phyloP scores from a whole-genome alignment of 2,113 vertebrate genomes.

The Phasianus colchicus region DNA sequence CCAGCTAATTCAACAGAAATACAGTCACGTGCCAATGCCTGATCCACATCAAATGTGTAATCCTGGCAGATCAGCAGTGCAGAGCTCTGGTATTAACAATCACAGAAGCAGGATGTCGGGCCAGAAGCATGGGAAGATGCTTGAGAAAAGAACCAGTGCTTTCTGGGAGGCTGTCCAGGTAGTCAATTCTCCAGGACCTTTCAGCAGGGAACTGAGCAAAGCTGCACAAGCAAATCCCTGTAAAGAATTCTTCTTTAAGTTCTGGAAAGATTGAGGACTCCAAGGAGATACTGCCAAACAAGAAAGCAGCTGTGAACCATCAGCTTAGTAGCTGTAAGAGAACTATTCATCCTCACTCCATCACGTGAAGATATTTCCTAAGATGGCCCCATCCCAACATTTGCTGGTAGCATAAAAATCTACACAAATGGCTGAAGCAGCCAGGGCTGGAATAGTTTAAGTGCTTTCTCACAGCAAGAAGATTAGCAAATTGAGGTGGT shows the following conservation, averaged over 20 bases:
- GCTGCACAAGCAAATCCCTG: not conserved
- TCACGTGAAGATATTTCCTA: not conserved
- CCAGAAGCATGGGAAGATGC: not conserved
- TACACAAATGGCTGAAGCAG: not conserved
- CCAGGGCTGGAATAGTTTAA: not conserved
- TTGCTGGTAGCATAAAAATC: not conserved
- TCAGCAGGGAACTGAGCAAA: not conserved
- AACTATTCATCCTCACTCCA: not conserved
- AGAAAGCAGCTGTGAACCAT: not conserved
- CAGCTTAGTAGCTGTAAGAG: not conserved
- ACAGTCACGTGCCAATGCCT: rapidly evolving
- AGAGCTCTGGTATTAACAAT: not conserved
- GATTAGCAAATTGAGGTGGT: not conserved
- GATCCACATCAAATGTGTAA: not conserved
- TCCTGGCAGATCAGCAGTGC: not conserved
- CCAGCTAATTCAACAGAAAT: not conserved
- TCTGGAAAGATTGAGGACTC: not conserved
- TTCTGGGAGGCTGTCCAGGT: not conserved
- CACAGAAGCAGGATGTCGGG: not conserved
- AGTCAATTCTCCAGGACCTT: not conserved
- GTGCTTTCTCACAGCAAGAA: not conserved
- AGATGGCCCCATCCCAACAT: not conserved
- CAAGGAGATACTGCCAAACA: not conserved
- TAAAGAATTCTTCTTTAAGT: not conserved
- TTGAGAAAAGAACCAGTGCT: not conserved